Conservation (phyloP, 2,797 vertebrate genomes). For the Caiman crocodilus region DNA sequence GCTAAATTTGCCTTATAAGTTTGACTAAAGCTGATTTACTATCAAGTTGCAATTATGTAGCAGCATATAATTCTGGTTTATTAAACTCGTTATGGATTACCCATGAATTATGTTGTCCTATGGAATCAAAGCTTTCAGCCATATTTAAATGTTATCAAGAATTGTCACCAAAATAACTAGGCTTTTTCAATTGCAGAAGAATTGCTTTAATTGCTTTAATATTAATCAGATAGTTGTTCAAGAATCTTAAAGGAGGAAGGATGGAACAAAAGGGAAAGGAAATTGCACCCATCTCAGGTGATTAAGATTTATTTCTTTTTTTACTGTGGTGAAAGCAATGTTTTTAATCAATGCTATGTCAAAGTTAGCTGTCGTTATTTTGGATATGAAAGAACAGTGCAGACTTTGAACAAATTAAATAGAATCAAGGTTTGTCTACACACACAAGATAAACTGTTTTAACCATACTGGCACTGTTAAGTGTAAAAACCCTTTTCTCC, state of each 20-base stretch:
- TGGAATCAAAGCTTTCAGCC: constrained; percentile 57
- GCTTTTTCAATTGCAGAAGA: constrained; percentile 20
- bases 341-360: not conserved
- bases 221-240: constrained; percentile 17
- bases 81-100: constrained; percentile 52
- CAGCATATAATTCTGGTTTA: not conserved
- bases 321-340: not conserved
- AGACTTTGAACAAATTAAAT: not conserved
- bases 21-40: constrained; percentile 36
- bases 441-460: not conserved
- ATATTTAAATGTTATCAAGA: constrained; percentile 41
- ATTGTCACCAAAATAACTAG: constrained; percentile 51
- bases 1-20: constrained; percentile 46
- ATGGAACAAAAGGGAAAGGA: not conserved
- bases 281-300: not conserved
- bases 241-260: not conserved
- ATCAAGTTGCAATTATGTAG: constrained; percentile 47
- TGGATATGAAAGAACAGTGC: not conserved
- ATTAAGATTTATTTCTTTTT: not conserved
- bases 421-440: not conserved
- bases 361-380: not conserved
- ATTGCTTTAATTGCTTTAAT: constrained; percentile 41
- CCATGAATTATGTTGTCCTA: constrained; percentile 55
- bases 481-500: no score
- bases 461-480: not conserved